A percentile compares a stretch with the other conserved stretches of the same genome.
These are phyloP conservation scores for Dendroctonus ponderosae DNA, from an alignment of 1,140 invertebrate species.

Conservation along the genomic window DNA sequence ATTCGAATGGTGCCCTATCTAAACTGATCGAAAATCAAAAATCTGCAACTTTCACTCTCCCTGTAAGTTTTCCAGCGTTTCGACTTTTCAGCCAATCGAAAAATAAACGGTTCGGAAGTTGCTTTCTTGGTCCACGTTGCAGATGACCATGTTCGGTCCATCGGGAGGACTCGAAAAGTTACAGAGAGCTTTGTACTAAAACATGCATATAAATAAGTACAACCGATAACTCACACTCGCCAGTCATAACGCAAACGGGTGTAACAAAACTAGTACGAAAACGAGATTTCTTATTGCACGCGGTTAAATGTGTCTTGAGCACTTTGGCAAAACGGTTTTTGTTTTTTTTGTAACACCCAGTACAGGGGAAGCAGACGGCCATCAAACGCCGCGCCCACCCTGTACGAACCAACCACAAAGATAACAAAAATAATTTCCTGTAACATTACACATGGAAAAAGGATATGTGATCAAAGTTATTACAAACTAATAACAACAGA, in stretches of 20 bases:
- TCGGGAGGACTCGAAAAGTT: no score
- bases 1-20: no score
- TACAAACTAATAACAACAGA: conserved; percentile 28
- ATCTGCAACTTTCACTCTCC: no score
- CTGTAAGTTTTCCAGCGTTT: no score
- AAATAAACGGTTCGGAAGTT: no score
- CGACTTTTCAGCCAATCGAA: no score
- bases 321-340: neutral
- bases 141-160: no score
- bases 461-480: conserved; percentile 44
- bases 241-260: conserved; percentile 1
- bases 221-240: no score
- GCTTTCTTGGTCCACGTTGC: no score
- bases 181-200: no score
- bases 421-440: conserved; percentile 15
- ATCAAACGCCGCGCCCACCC: neutral
- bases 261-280: neutral
- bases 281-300: conserved; percentile 2
- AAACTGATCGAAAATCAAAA: no score
- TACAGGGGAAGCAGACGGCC: neutral
- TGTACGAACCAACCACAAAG: conserved; percentile 15
- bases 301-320: conserved; percentile 1
- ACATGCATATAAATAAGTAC: no score
- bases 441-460: conserved; percentile 41
- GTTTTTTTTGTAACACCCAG: neutral